phyloP scores from a whole-genome alignment of 2,888 invertebrate genomes.

The Bruchidius siliquastri region DNA sequence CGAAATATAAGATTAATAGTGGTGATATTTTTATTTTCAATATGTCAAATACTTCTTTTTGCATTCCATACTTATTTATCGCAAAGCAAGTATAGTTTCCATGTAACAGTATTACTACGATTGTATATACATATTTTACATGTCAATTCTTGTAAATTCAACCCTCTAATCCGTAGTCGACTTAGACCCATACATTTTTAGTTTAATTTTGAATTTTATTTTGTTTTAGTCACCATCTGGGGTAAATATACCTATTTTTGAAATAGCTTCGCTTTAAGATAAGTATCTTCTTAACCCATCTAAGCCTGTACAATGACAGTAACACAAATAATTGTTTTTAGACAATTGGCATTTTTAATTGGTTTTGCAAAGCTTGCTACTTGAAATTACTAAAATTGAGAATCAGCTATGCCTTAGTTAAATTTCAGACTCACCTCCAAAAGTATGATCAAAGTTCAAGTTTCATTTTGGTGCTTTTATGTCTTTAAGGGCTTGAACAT shows the following conservation, averaged over 20 bases:
- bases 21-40: no score
- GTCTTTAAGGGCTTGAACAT: no score
- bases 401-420: no score
- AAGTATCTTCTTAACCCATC: slow-evolving; percentile 16
- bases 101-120: background rate
- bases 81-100: background rate
- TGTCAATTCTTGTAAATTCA: background rate
- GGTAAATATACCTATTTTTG: slow-evolving; percentile 29
- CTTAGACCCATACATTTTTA: slow-evolving; percentile 6
- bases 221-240: slow-evolving; percentile 28
- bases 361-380: background rate
- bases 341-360: background rate
- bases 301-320: slow-evolving; percentile 5
- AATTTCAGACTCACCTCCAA: no score
- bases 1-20: no score
- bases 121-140: background rate
- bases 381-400: background rate
- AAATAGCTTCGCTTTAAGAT: slow-evolving; percentile 20
- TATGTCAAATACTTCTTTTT: no score
- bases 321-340: slow-evolving; percentile 8
- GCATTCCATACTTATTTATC: no score
- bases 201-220: slow-evolving; percentile 20
- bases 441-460: no score
- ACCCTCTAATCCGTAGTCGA: background rate
- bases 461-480: no score